These are phyloP conservation scores for Tillus elongatus DNA, from an alignment of 2,888 invertebrate genomes.

Conservation along the genomic window DNA sequence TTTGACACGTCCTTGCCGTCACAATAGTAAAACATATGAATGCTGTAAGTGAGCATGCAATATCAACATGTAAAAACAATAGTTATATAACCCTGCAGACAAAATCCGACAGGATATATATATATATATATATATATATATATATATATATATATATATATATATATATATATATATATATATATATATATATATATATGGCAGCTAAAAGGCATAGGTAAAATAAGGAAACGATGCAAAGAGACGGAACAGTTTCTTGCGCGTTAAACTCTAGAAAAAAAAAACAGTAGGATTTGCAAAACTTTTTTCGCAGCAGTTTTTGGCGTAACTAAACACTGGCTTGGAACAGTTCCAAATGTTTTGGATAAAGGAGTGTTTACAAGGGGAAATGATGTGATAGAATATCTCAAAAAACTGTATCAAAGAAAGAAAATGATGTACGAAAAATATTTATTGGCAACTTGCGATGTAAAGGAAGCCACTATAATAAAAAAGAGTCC, in stretches of 20 bases:
- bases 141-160: not conserved
- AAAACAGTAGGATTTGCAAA: conserved; percentile 16
- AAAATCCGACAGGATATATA: not conserved
- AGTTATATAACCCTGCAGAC: not conserved
- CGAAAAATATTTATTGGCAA: conserved; percentile 18
- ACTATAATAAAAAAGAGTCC: conserved; percentile 26
- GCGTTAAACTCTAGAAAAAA: conserved; percentile 7
- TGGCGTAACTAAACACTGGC: conserved; percentile 17
- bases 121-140: not conserved
- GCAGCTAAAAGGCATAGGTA: conserved; percentile 5
- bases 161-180: not conserved
- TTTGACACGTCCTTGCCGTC: conserved; percentile 1
- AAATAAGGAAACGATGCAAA: conserved; percentile 3
- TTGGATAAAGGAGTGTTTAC: not conserved
- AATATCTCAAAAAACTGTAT: conserved; percentile 16
- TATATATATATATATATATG: conserved; percentile 4
- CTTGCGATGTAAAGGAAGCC: conserved; percentile 23
- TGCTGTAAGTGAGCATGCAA: conserved; percentile 2
- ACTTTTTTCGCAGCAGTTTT: conserved; percentile 16
- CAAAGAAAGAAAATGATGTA: conserved; percentile 24
- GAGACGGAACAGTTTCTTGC: conserved; percentile 6
- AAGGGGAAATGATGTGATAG: conserved; percentile 21
- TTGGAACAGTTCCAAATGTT: conserved; percentile 16
- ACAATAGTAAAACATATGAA: conserved; percentile 3
- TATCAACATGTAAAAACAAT: not conserved